Evolutionary conservation across 30 jellyfish, hydroid and myxozoan species (phyloP).

Genomic region (Aurelia aurita): DNA sequence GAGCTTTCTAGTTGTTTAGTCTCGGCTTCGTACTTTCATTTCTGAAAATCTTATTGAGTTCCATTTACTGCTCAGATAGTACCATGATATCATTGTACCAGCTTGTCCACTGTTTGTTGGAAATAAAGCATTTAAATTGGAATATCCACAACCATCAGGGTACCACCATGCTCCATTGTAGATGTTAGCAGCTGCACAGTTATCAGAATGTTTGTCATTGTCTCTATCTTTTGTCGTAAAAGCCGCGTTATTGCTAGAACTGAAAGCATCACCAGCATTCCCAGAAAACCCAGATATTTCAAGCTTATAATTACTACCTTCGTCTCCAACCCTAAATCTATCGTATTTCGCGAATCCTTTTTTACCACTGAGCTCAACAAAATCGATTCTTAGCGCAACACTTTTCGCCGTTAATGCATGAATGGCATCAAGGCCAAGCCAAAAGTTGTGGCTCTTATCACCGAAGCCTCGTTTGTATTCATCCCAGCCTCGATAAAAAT

Average conservation of each 20-base stretch:
- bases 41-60: conserved; percentile 28
- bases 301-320: not conserved
- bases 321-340: conserved; percentile 22
- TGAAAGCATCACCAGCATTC: conserved; percentile 29
- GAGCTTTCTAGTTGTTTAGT: too few species aligned
- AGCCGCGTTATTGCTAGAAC: conserved; percentile 25
- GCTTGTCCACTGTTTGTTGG: conserved; percentile 35
- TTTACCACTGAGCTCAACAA: conserved; percentile 30
- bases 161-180: conserved; percentile 69
- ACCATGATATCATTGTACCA: conserved; percentile 39
- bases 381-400: conserved; percentile 26
- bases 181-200: conserved; percentile 42
- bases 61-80: conserved; percentile 1
- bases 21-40: conserved; percentile 11
- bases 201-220: conserved; percentile 28
- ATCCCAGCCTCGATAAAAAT: conserved; percentile 46
- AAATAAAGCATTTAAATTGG: conserved; percentile 51
- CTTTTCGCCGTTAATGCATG: conserved; percentile 26
- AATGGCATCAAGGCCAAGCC: conserved; percentile 57
- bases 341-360: conserved; percentile 41
- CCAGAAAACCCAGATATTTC: conserved; percentile 56
- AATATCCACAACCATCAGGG: conserved; percentile 36
- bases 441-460: conserved; percentile 27
- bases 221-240: conserved; percentile 62
- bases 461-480: conserved; percentile 62